Base-by-base conservation (phyloP, 1,140 invertebrate species). In the Drosophila nebulosa region DNA sequence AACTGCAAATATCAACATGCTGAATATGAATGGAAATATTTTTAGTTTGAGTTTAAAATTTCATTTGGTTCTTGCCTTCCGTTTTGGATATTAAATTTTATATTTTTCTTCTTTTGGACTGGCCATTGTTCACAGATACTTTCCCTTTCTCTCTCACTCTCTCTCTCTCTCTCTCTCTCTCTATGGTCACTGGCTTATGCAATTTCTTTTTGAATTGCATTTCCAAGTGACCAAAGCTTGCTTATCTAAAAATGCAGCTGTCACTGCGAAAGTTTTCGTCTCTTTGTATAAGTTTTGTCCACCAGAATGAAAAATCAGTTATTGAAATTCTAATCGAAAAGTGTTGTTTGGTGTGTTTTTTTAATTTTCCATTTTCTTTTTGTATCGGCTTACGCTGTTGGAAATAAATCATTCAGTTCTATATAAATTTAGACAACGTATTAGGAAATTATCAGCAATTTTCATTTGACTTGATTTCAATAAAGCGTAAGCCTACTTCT, bases 41-140 rank as follows among this genome's bases (percentile, higher is more conserved):
- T 46, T 7, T 21, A 46, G 39, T 85, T 84, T 57, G 69, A 78
- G 77, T 77, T 86, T 78, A 86, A 78, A 86, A 80, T 85, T 86
- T 74, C 86, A 71, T 80, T 68, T 59, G 32, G n/a, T 67, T 46
- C 55, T 69, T 65, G 57, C 24, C 75, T 66, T 81, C 63, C 78
- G 69, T 75, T 62, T 55, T 66, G 59, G 68, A 64, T 85, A 85
- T 71, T 81, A 85, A 86, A 86, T 86, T 81, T 66, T 70, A 85
- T 85, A 70, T 80, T 80, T 73, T 74, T 35, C 51, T 64, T 69
- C 27, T 18, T 46, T 69, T 78, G 42, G 72, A 85, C 60, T 85
- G 56, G 52, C 39, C 42, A 66, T 78, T 79, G 80, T 80, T 68
- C 69, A 50, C 22, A 72, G n/a, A 52, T 32, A 32, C 64, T 64